phyloP scores from a whole-genome alignment of 2,113 vertebrate genomes.

The Odobenus rosmarus region DNA sequence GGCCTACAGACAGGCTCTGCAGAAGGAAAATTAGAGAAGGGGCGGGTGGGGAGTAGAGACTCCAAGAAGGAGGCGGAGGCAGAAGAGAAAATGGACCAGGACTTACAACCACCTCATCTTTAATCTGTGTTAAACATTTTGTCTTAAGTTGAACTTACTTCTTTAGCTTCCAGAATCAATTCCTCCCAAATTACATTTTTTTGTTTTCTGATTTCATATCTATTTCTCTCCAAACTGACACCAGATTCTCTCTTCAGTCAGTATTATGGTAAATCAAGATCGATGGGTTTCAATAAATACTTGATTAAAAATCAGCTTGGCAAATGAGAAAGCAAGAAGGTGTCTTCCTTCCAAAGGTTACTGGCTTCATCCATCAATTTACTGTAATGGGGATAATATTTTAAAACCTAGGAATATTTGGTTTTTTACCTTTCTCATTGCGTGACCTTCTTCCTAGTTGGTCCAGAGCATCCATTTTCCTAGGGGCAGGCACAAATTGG shows the following conservation, averaged over 20 bases:
- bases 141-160: not conserved
- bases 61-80: not conserved
- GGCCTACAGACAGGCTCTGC: not conserved
- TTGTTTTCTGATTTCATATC: not conserved
- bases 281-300: not conserved
- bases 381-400: not conserved
- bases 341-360: not conserved
- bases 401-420: not conserved
- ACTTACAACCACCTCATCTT: not conserved
- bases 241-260: not conserved
- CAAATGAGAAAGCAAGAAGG: not conserved
- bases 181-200: not conserved
- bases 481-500: not conserved
- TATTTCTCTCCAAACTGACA: not conserved
- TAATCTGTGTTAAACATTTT: not conserved
- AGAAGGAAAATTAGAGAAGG: not conserved
- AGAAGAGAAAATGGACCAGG: not conserved
- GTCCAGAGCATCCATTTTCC: not conserved
- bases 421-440: not conserved
- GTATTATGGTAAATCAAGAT: not conserved
- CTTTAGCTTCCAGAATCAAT: not conserved
- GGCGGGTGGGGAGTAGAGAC: fast-evolving
- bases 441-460: not conserved
- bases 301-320: not conserved
- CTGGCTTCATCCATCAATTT: not conserved